These are phyloP conservation scores for Acrocera orbiculus DNA, from an alignment of 2,888 invertebrate species.

Conservation along the genomic window DNA sequence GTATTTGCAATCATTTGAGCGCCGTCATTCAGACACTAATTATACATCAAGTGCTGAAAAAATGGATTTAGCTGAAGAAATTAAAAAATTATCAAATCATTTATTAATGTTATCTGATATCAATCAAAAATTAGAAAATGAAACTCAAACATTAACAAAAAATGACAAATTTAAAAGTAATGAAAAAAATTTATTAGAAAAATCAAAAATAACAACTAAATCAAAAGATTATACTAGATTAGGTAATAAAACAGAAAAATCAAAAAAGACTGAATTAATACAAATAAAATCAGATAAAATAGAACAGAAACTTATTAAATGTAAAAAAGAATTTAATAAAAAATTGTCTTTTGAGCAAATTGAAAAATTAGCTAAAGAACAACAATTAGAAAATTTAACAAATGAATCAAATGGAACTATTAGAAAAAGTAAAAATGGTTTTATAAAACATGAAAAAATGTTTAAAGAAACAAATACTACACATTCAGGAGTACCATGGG, in stretches of 20 bases:
- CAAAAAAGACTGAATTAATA: neutral
- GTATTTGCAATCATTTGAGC: slow-evolving; percentile 38
- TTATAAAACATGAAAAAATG: neutral
- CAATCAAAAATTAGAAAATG: slow-evolving; percentile 31
- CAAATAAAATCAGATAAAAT: neutral
- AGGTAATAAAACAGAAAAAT: slow-evolving; percentile 10
- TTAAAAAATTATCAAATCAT: slow-evolving; percentile 65
- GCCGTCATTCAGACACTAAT: slow-evolving; percentile 63
- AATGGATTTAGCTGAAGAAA: slow-evolving; percentile 63
- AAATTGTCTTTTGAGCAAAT: neutral
- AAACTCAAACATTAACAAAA: slow-evolving; percentile 8
- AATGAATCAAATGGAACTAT: too few species aligned
- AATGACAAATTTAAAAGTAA: neutral
- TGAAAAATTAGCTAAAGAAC: neutral
- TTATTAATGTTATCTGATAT: slow-evolving; percentile 52
- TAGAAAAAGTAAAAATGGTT: too few species aligned
- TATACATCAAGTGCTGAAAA: slow-evolving; percentile 45
- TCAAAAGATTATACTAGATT: neutral
- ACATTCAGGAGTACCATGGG: slow-evolving; percentile 38
- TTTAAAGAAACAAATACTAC: neutral
- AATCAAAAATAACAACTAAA: neutral
- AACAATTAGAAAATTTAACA: neutral
- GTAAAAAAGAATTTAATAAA: slow-evolving; percentile 25
- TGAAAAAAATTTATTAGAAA: neutral
- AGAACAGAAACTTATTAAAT: too few species aligned